These are phyloP conservation scores for Zosterops lateralis DNA, from an alignment of 2,113 vertebrate genomes.

Conservation along the genomic window DNA sequence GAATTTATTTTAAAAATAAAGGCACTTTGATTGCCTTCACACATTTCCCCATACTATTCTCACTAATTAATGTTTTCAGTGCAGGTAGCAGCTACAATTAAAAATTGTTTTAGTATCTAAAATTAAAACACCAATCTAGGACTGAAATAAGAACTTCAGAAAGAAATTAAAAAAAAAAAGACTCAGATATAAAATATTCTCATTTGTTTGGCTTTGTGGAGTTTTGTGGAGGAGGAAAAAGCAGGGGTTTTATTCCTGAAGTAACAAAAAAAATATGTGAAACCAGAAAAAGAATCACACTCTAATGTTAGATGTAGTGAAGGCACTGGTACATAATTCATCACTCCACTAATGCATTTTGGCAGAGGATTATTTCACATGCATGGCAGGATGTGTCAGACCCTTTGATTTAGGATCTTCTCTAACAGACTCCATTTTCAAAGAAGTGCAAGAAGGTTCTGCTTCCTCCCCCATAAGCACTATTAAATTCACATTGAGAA, in stretches of 20 bases:
- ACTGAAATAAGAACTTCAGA: neutral
- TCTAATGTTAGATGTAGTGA: neutral
- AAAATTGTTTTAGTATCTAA: neutral
- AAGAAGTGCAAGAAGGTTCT: neutral
- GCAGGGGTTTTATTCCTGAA: neutral
- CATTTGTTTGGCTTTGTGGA: neutral
- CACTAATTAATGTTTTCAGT: neutral
- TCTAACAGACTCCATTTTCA: neutral
- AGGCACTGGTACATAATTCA: constrained; percentile 7
- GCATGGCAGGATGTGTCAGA: constrained; percentile 4
- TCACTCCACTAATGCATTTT: neutral
- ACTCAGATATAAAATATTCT: neutral
- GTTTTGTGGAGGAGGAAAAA: neutral
- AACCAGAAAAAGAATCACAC: neutral
- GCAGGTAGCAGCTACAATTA: neutral
- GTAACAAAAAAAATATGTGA: neutral
- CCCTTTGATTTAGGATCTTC: constrained; percentile 25
- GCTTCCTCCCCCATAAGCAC: neutral
- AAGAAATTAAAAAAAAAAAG: neutral
- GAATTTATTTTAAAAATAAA: neutral
- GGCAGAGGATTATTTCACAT: constrained; percentile 26
- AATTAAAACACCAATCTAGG: neutral
- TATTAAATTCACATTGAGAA: neutral
- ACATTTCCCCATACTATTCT: neutral
- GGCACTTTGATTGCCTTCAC: neutral